phyloP scores from a whole-genome alignment of 2,888 invertebrate species.

The Idaea straminata region DNA sequence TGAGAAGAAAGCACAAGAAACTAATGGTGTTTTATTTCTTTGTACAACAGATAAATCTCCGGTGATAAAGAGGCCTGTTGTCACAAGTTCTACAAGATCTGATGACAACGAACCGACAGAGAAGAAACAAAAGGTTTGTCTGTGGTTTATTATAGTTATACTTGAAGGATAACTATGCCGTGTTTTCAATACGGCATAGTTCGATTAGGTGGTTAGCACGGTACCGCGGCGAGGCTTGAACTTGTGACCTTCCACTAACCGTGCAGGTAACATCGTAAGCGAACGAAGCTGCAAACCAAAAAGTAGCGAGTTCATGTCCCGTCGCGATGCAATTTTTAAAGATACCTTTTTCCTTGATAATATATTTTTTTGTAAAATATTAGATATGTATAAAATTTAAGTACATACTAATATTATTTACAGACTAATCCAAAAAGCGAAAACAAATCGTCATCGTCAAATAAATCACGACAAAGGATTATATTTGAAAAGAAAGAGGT shows the following conservation, averaged over 20 bases:
- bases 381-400: too few species aligned
- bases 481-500: conserved; percentile 52
- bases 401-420: conserved; percentile 23
- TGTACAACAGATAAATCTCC: conserved; percentile 55
- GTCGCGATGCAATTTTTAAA: too few species aligned
- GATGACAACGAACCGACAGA: conserved; percentile 36
- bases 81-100: conserved; percentile 49
- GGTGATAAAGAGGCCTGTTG: conserved; percentile 40
- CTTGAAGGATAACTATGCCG: too few species aligned
- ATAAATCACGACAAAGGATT: conserved; percentile 56
- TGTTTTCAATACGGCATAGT: too few species aligned
- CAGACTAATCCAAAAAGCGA: conserved; percentile 50
- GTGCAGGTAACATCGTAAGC: too few species aligned
- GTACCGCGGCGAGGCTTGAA: not conserved
- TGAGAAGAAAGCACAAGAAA: too few species aligned
- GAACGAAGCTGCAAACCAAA: not conserved
- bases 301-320: too few species aligned
- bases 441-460: conserved; percentile 16
- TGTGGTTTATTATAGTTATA: not conserved
- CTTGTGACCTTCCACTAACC: too few species aligned
- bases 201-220: too few species aligned
- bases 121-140: conserved; percentile 44
- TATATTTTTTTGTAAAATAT: too few species aligned
- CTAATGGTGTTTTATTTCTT: conserved; percentile 4
- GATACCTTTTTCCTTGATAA: too few species aligned